Base-by-base conservation (phyloP, 2,797 vertebrate species). In the Sebastiscus albofasciatus region DNA sequence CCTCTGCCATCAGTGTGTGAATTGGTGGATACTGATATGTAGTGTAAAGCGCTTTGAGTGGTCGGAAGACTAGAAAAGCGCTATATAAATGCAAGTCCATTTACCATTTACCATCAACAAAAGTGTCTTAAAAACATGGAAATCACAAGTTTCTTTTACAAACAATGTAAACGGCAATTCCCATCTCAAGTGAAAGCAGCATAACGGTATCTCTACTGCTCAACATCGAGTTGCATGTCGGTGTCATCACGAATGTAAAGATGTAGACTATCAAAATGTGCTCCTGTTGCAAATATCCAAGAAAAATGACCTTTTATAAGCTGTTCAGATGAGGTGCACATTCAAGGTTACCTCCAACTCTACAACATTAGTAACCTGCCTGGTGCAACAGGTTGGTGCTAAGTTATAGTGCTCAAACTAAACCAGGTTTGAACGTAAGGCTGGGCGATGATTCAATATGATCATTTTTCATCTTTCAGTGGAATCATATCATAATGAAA, bases 401-500 rank as follows among this genome's bases (percentile, higher is more conserved):
- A 24, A 1, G 22, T 59, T 26, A 18, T 0, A 16, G 26, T 3
- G 2, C 10, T 64, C 27, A 24, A 0, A 36, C 14, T 42, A 9
- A 16, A 31, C 14, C 4, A 24, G 2, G 11, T 79, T n/a, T 27
- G 34, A 26, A 42, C 39, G 39, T 42, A 42, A 0, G 2, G 0
- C 49, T 20, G 26, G 39, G 39, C 0, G 39, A 42, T 42, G 6
- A 42, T 7, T 42, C 39, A 0, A 42, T 42, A 42, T 42, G 14
- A 1, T 16, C 0, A 42, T 42, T 42, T 42, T 42, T 0, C 14
- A 0, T 42, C 39, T 42, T 0, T 16, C 39, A 42, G 0, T 42
- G 14, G 39, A 42, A 42, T 42, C 39, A 42, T 42, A 42, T 42
- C 39, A 42, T 42, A 0, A 42, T 42, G 39, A 42, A 42, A 42